A percentile compares a stretch with the other conserved stretches of the same genome.
These are phyloP conservation scores for Geotrupes spiniger DNA, from an alignment of 2,888 invertebrate species.

Conservation along the genomic window DNA sequence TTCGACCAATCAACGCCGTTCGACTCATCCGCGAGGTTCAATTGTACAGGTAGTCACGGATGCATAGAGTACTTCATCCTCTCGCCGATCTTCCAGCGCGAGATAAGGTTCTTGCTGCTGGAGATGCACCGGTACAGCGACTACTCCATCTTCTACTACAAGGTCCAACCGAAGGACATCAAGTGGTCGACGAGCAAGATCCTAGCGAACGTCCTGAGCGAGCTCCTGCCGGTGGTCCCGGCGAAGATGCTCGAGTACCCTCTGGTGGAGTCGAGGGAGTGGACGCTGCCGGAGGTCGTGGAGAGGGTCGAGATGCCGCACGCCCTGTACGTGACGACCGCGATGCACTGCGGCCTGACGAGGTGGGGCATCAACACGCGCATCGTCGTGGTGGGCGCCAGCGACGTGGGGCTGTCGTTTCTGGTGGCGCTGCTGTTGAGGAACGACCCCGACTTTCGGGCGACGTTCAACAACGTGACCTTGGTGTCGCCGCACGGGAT, in stretches of 20 bases:
- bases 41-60: slow-evolving; percentile 44
- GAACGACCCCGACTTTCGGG: slow-evolving; percentile 47
- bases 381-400: slow-evolving; percentile 66
- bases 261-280: slow-evolving; percentile 17
- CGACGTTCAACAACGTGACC: slow-evolving; percentile 67
- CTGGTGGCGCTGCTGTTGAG: slow-evolving; percentile 59
- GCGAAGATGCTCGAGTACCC: slow-evolving; percentile 32
- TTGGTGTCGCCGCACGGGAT: slow-evolving; percentile 66
- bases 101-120: slow-evolving; percentile 57
- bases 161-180: slow-evolving; percentile 51
- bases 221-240: slow-evolving; percentile 38
- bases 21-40: no score
- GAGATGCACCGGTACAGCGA: slow-evolving; percentile 60
- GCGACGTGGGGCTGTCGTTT: slow-evolving; percentile 62
- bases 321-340: slow-evolving; percentile 58
- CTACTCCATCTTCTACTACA: slow-evolving; percentile 57
- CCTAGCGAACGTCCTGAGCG: slow-evolving; percentile 33
- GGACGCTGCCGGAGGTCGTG: slow-evolving; percentile 23
- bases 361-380: slow-evolving; percentile 56
- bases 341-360: slow-evolving; percentile 53
- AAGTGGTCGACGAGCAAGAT: slow-evolving; percentile 27
- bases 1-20: no score
- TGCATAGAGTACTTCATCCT: slow-evolving; percentile 52
- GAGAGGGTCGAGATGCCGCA: slow-evolving; percentile 36
- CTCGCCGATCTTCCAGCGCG: slow-evolving; percentile 59